Base-by-base conservation (phyloP, 2,888 invertebrate genomes). In the Napeogenes sylphis region DNA sequence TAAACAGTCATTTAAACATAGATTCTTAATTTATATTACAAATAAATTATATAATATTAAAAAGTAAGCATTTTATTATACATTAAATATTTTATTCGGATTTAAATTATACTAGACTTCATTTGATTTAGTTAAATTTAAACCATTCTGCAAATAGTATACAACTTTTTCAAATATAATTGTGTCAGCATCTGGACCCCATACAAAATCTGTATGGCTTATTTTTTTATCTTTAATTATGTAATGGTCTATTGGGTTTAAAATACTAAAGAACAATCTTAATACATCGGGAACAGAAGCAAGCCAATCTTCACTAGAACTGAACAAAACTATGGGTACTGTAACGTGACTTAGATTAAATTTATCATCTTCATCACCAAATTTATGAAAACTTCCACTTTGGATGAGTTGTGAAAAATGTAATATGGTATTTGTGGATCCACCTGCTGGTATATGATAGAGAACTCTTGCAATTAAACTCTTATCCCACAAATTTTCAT, bases 131-230 rank as follows among this genome's bases (percentile, higher is more conserved):
- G 62, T 64, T 5, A 63, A 58, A 58, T 64, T 64, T 45, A 75
- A 63, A 5, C 73, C 78, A 45, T 74, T 71, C 61, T 73, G 65
- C 54, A 86, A 73, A 64, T 75, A 77, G 12, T 82, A 73, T 3
- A 84, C 56, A 35, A 85, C 64, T 77, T 80, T 84, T 12, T 63
- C 61, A 66, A 80, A 85, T 0, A 86, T 73, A 35, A 79, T 56
- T 30, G 55, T 64, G 35, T 80, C 66, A 2, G 83, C 81, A 10
- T 76, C 53, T 0, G 69, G 62, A 0, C 81, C 82, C 82, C 83
- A 87, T 14, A 85, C 77, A 61, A 87, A 85, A 42, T 87, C 85
- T 0, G 80, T 79, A 42, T 87, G 87, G 56, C 76, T 76, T 12
- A 86, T 71, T 63, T 81, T 81, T 51, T 70, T 75, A 8, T 70